Conservation (phyloP, 2,113 vertebrate genomes). For the Gasterosteus aculeatus region DNA sequence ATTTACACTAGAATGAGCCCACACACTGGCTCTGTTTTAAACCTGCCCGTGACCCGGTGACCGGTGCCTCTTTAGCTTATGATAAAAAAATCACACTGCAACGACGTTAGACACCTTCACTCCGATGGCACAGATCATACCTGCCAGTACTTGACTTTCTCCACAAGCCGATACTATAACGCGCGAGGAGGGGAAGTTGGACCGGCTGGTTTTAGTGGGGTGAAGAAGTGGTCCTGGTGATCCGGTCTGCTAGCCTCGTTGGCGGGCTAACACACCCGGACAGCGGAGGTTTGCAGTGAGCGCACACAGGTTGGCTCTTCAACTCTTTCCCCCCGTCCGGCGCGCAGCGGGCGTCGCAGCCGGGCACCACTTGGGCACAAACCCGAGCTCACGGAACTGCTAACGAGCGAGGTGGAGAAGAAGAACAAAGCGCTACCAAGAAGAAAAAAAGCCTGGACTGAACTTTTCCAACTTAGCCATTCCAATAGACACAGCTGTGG, state of each 20-base stretch:
- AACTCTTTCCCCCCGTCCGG: background rate
- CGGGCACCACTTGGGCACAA: background rate
- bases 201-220: background rate
- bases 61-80: background rate
- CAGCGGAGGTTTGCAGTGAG: background rate
- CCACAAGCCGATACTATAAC: background rate
- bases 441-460: background rate
- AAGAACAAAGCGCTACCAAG: background rate
- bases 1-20: background rate
- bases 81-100: background rate
- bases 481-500: constrained; percentile 61
- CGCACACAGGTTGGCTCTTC: background rate
- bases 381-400: background rate
- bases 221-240: background rate
- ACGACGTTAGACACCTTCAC: background rate
- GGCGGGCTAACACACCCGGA: background rate
- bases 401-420: background rate
- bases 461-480: constrained; percentile 72
- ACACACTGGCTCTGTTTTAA: background rate
- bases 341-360: background rate
- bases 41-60: background rate
- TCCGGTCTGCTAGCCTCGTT: background rate
- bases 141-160: background rate
- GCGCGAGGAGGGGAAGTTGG: background rate
- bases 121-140: background rate